A percentile compares a stretch with the other conserved stretches of the same genome.
Evolutionary conservation across 2,888 invertebrate species (phyloP).

Genomic region (Archips xylosteana): DNA sequence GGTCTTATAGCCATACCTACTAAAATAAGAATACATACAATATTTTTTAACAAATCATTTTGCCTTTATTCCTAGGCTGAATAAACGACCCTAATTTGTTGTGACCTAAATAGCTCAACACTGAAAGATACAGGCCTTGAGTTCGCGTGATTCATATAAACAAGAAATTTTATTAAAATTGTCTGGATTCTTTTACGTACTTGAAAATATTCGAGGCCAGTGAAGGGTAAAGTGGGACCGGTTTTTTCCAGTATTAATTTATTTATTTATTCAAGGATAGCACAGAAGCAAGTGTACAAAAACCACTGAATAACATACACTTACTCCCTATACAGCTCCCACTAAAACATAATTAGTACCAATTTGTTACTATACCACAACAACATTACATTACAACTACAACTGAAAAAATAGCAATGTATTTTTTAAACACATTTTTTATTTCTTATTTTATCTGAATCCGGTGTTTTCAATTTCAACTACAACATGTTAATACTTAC

Average conservation of each 20-base stretch:
- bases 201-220: conserved; percentile 31
- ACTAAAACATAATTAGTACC: too few relatives aligned
- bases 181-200: conserved; percentile 36
- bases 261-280: too few relatives aligned
- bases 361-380: too few relatives aligned
- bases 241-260: not conserved
- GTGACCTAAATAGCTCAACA: conserved; percentile 8
- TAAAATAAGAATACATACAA: not conserved
- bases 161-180: conserved; percentile 38
- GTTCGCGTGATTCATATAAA: conserved; percentile 17
- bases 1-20: too few relatives aligned
- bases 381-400: too few relatives aligned
- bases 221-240: not conserved
- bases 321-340: too few relatives aligned
- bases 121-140: not conserved
- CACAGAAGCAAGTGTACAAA: not conserved
- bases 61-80: conserved; percentile 4
- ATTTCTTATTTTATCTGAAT: too few relatives aligned
- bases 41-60: conserved; percentile 13
- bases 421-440: too few relatives aligned
- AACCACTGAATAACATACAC: not conserved
- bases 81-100: conserved; percentile 13
- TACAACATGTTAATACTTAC: too few relatives aligned
- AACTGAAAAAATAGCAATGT: too few relatives aligned
- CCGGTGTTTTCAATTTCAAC: too few relatives aligned